These are phyloP conservation scores for Hipparchia sbordonii DNA, from an alignment of 2,888 invertebrate genomes.

Conservation along the genomic window DNA sequence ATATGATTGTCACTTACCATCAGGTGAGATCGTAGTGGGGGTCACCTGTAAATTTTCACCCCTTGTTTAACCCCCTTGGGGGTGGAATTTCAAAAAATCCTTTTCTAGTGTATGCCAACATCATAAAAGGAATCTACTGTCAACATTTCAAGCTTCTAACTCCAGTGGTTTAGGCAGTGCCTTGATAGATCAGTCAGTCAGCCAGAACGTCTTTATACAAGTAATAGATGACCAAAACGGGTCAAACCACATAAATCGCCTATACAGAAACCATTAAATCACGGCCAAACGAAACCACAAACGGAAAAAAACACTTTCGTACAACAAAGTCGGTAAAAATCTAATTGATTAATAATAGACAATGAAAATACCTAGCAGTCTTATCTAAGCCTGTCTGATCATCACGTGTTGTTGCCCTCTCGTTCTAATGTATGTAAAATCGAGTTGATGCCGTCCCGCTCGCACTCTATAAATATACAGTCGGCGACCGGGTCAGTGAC, in stretches of 20 bases:
- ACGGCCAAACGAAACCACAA: background rate
- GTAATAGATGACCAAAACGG: no score
- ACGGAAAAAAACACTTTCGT: conserved; percentile 12
- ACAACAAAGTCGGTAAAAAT: conserved; percentile 22
- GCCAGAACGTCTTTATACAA: no score
- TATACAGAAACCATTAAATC: background rate
- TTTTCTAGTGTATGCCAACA: no score
- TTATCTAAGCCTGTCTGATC: conserved; percentile 47
- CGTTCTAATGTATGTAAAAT: conserved; percentile 28
- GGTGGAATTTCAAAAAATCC: no score
- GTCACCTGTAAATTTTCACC: no score
- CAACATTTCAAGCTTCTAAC: no score
- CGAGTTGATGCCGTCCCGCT: conserved; percentile 32
- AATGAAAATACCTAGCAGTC: conserved; percentile 44
- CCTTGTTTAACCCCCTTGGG: no score
- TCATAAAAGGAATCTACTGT: no score
- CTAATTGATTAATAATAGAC: conserved; percentile 47
- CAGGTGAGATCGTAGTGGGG: no score
- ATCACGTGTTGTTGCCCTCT: conserved; percentile 50
- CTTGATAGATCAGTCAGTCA: no score
- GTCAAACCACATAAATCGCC: background rate
- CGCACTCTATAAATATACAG: conserved; percentile 55
- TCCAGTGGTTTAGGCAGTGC: no score
- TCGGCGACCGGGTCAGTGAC: conserved; percentile 64
- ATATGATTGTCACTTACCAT: no score